Conservation (phyloP, 2,113 vertebrate species). For the Alligator sinensis region DNA sequence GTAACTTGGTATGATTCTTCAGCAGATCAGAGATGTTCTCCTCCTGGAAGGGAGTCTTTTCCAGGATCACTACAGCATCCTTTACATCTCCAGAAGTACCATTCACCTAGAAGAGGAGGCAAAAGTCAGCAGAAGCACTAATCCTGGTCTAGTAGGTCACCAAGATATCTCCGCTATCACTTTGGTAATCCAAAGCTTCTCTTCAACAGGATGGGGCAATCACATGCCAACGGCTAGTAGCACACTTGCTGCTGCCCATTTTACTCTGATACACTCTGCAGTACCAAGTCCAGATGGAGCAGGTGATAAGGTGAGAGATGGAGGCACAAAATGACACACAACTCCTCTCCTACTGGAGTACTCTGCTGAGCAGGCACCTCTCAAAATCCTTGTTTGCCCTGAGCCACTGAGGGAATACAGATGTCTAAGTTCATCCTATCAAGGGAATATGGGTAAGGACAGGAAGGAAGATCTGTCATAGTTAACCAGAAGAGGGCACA, state of each 20-base stretch:
- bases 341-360: background rate
- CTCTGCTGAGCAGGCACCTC: background rate
- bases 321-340: fast-evolving
- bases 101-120: conserved; percentile 73
- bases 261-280: fast-evolving
- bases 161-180: background rate
- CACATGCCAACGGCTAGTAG: background rate
- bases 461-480: background rate
- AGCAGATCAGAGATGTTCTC: conserved; percentile 84
- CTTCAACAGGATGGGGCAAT: background rate
- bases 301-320: background rate
- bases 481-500: fast-evolving
- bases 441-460: background rate
- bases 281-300: background rate
- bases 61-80: conserved; percentile 92
- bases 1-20: conserved; percentile 73
- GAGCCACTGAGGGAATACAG: background rate
- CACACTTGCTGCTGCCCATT: background rate
- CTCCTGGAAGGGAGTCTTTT: conserved; percentile 93
- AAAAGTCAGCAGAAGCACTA: background rate
- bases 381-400: fast-evolving
- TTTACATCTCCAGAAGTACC: conserved; percentile 69
- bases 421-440: background rate
- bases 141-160: background rate
- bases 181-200: background rate